Base-by-base conservation (phyloP, 2,888 invertebrate genomes). In the Gastrophysa polygoni region DNA sequence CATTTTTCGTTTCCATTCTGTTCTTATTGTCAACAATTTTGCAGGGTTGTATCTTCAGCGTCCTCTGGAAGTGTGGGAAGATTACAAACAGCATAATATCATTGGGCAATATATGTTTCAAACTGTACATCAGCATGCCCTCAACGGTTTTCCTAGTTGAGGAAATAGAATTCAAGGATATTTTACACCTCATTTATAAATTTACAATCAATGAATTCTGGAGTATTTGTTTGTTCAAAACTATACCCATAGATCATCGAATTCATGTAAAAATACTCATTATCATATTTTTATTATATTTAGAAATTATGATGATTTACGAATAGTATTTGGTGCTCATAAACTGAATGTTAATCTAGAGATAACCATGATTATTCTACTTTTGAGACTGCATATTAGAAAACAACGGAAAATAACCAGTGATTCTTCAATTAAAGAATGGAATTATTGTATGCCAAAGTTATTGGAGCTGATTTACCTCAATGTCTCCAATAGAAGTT, bases 121-220 rank as follows among this genome's bases (percentile, higher is more conserved):
- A 61, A 43, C 44, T 60, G 20, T 63, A 63, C 34, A 47, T 59
- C 18, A 52, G 61, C 21, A 66, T 66, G 63, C 66, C 66, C 20
- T 61, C 66, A 4, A 57, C 14, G n/a, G 66, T 66, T 14, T 63
- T 66, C 14, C 16, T 66, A 8, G 29, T 54, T 17, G 63, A 63
- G n/a, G 66, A 66, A 61, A 38, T 63, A 20, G 61, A 63, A 43
- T 32, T 66, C 14, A 66, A 63, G 57, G 32, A 55, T 47, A 44
- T 16, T 8, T 29, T 66, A 29, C 48, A 54, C 50, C 51, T 59
- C 38, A 63, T 66, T 14, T 54, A 63, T 21, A 52, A 32, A 52
- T 11, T 63, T 16, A 50, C 58, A 14, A 43, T 21, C 2, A 44
- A 44, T 32, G 49, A 46, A 32, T 20, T 57, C 17, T 66, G 63